Conservation (phyloP, 2,797 vertebrate genomes). For the Pangasius djambal region DNA sequence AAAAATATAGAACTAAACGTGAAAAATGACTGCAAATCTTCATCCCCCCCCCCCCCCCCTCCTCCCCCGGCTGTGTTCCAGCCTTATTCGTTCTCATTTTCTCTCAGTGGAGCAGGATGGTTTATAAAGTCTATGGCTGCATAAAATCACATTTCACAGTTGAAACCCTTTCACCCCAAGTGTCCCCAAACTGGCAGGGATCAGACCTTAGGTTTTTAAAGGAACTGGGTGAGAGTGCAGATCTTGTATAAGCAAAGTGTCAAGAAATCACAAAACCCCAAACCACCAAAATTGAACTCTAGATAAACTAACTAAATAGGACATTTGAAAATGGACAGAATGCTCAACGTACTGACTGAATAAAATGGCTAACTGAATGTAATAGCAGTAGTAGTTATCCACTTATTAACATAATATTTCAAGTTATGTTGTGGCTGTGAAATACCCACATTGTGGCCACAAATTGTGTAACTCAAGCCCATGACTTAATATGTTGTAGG, state of each 20-base stretch:
- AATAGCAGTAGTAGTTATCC: not conserved
- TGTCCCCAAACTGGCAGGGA: not conserved
- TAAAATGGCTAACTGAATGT: not conserved
- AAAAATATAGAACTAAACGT: constrained; percentile 18
- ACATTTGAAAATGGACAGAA: not conserved
- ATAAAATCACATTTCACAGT: constrained; percentile 51
- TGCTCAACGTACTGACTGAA: not conserved
- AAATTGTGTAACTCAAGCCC: not conserved
- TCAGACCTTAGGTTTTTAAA: constrained; percentile 6
- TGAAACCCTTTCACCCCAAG: constrained; percentile 1
- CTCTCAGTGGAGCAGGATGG: constrained; percentile 32
- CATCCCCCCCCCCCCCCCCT: too few species aligned
- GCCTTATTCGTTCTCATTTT: constrained; percentile 49
- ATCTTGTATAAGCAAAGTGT: not conserved
- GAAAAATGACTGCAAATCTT: not conserved
- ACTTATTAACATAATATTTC: not conserved
- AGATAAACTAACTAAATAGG: not conserved
- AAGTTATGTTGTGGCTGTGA: not conserved
- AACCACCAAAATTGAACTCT: not conserved
- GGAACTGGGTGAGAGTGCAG: not conserved
- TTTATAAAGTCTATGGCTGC: constrained; percentile 40
- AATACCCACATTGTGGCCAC: not conserved
- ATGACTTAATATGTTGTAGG: not conserved
- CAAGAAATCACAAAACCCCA: not conserved
- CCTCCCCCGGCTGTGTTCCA: not conserved